phyloP scores from a whole-genome alignment of 2,888 invertebrate species.

The Lasioglossum zephyrum region DNA sequence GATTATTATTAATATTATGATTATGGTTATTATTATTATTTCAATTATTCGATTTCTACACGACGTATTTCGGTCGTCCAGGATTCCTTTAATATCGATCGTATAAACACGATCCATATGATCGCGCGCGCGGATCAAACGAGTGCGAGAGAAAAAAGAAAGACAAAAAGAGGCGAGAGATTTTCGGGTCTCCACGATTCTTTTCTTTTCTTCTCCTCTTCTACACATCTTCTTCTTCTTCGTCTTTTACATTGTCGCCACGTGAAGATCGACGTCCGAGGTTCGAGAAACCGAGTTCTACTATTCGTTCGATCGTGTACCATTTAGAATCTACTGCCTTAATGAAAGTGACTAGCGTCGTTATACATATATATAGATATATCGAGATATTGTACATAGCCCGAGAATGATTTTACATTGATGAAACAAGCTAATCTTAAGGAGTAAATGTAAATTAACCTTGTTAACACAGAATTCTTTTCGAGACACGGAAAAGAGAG shows the following conservation, averaged over 20 bases:
- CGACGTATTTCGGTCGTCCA: constrained; percentile 47
- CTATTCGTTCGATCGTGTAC: neutral
- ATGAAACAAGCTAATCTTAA: neutral
- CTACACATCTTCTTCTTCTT: neutral
- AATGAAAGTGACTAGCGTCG: constrained; percentile 22
- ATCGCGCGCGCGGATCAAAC: constrained; percentile 17
- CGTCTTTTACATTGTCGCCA: neutral
- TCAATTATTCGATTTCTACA: constrained; percentile 49
- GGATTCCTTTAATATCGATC: constrained; percentile 50
- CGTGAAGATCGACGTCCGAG: neutral
- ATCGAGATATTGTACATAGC: constrained; percentile 49
- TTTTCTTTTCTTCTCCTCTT: constrained; percentile 1
- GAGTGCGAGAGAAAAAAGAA: neutral
- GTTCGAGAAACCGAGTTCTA: neutral
- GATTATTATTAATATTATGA: constrained; percentile 48
- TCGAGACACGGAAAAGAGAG: neutral
- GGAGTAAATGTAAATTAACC: constrained; percentile 24
- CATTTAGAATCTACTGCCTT: constrained; percentile 41
- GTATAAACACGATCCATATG: constrained; percentile 25
- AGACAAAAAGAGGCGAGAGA: neutral
- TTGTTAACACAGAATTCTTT: neutral
- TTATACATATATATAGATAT: neutral
- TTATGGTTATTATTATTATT: constrained; percentile 34
- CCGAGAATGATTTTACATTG: constrained; percentile 10
- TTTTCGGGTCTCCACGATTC: neutral